Conservation (phyloP, 1,140 invertebrate genomes). For the Thereuonema tuberculata region DNA sequence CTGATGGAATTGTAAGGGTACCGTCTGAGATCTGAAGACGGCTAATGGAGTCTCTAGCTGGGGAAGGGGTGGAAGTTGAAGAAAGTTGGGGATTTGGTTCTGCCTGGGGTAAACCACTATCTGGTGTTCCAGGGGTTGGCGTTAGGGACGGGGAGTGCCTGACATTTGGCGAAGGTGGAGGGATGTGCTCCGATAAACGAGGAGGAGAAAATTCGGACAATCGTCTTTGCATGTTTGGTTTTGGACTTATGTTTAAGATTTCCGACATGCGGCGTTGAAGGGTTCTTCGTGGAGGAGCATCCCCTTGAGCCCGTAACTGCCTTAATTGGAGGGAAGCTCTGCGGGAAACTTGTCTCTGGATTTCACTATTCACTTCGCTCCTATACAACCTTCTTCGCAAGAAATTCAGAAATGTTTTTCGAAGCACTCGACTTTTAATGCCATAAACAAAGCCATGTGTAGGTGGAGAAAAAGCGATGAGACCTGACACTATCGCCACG, state of each 20-base stretch:
- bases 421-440: slow-evolving; percentile 47
- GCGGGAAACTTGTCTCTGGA: slow-evolving; percentile 48
- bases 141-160: too few relatives aligned
- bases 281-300: slow-evolving; percentile 13
- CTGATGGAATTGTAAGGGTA: too few relatives aligned
- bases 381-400: slow-evolving; percentile 64
- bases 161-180: too few relatives aligned
- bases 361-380: slow-evolving; percentile 53
- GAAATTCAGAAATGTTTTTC: slow-evolving; percentile 58
- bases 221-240: not conserved
- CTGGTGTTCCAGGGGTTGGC: too few relatives aligned
- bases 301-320: slow-evolving; percentile 32
- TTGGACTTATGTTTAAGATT: slow-evolving; percentile 10
- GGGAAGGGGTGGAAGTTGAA: too few relatives aligned
- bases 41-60: too few relatives aligned
- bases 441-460: slow-evolving; percentile 63
- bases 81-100: too few relatives aligned
- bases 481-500: slow-evolving; percentile 42
- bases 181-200: too few relatives aligned
- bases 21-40: too few relatives aligned
- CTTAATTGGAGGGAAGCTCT: slow-evolving; percentile 42
- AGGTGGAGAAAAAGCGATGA: slow-evolving; percentile 50
- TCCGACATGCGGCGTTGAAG: slow-evolving; percentile 19
- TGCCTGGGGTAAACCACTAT: too few relatives aligned
- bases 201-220: not conserved